These are phyloP conservation scores for Manis javanica DNA, from an alignment of 2,797 vertebrate genomes.

Conservation along the genomic window DNA sequence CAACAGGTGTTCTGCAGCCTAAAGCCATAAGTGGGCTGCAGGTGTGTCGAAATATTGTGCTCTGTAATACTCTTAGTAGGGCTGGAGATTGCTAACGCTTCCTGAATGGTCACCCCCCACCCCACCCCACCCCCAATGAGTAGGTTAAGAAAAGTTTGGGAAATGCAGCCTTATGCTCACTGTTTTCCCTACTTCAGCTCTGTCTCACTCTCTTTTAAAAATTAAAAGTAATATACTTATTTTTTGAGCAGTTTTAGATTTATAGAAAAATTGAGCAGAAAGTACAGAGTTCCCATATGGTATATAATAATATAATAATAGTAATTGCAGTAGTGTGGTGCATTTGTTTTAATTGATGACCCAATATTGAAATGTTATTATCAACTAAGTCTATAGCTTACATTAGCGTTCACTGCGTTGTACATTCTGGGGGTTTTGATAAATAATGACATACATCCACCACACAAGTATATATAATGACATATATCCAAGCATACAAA, in stretches of 20 bases:
- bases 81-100: not conserved
- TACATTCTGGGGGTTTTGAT: not conserved
- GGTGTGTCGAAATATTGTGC: not conserved
- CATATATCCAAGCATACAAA: not conserved
- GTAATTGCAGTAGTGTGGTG: not conserved
- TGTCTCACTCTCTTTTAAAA: not conserved
- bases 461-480: not conserved
- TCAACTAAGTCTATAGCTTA: not conserved
- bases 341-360: not conserved
- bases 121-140: not conserved
- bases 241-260: constrained; percentile 23
- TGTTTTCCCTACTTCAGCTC: not conserved
- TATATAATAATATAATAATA: not conserved
- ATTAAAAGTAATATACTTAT: not conserved
- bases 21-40: not conserved
- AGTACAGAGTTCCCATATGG: too few species aligned
- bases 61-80: not conserved
- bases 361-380: not conserved
- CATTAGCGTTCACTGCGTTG: not conserved
- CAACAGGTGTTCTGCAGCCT: not conserved
- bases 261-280: too few species aligned
- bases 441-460: not conserved
- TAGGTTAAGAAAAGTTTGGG: not conserved
- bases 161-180: not conserved
- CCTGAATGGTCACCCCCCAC: not conserved